Percentiles rank a stretch among this genome's conserved stretches.
phyloP scores from a whole-genome alignment of 2,113 vertebrate species.

The Neoarius graeffei region DNA sequence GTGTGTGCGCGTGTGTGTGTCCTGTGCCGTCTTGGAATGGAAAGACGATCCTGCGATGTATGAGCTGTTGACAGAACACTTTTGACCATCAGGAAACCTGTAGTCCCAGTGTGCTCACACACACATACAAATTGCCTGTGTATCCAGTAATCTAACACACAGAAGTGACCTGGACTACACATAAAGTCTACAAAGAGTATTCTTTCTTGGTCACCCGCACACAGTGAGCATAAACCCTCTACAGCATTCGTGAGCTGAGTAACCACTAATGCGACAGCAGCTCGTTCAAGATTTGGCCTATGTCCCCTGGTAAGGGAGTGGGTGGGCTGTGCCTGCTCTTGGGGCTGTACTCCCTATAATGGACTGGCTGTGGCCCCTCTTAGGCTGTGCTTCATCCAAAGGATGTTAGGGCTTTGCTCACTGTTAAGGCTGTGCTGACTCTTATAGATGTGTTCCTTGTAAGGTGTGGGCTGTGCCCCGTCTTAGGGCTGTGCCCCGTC shows the following conservation, averaged over 20 bases:
- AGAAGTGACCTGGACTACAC: constrained; percentile 7
- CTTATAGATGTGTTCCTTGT: not conserved
- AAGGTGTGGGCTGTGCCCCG: not conserved
- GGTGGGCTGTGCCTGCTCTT: too few relatives aligned
- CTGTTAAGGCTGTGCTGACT: not conserved
- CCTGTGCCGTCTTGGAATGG: constrained; percentile 65
- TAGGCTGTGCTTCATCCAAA: too few relatives aligned
- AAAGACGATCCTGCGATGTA: constrained; percentile 80
- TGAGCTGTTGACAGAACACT: constrained; percentile 82
- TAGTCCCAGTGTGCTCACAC: constrained; percentile 67
- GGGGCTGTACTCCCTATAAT: not conserved
- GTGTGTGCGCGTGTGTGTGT: constrained; percentile 39
- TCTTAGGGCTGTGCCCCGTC: not conserved
- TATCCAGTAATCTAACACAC: constrained; percentile 49
- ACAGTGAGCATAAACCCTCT: not conserved
- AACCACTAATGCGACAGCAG: not conserved
- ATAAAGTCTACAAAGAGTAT: constrained; percentile 19
- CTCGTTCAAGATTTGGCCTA: too few relatives aligned
- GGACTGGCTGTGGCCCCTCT: not conserved
- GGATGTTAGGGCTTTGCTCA: not conserved
- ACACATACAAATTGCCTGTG: constrained; percentile 64
- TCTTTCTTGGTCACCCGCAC: not conserved
- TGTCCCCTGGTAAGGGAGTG: too few relatives aligned
- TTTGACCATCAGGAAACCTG: constrained; percentile 75
- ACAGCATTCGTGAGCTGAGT: not conserved